Base-by-base conservation (phyloP, 92 coral and sea anemone genomes). In the Galaxea fascicularis region DNA sequence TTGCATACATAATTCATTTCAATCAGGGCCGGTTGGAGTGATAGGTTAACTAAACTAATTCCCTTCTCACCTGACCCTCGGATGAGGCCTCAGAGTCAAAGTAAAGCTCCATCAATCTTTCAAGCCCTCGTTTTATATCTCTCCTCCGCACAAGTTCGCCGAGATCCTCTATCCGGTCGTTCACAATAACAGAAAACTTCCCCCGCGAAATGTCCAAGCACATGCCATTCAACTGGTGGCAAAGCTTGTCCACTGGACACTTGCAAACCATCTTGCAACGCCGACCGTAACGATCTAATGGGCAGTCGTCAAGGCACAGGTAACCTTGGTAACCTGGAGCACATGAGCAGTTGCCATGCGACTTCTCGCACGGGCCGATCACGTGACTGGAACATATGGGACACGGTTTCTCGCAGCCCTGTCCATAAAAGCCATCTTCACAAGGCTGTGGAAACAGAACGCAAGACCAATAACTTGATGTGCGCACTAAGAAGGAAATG, bases 311-410 rank as follows among this genome's bases (percentile, higher is more conserved):
- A 65, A 92, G 77, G 64, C 99, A 97, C 39, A 86, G 79, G 93
- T 94, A 93, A 16, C 97, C 95, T 70, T 82, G 90, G 91, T 88
- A 97, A 57, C 99, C 99, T 13, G 89, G 77, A 56, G 93, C 78
- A 83, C 99, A 97, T 52, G 93, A 82, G 89, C 99, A 97, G 87
- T 93, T 90, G 62, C 99, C 99, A 76, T 91, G 88, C 27, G 88
- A 85, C 87, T 97, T 94, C 77, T 89, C 79, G 75, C 99, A 97
- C 6, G 94, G 52, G 27, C 94, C 97, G 21, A 79, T 89, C 85
- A 93, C 98, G 87, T 95, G 99, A 8, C 93, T 78, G 10, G 99
- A 93, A 84, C 99, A 97, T 45, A 58, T 74, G 30, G 98, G 98
- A 27, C 99, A 97, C 10, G 80, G 41, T 80, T 52, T 92, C 39